Evolutionary conservation across 1,140 invertebrate species (phyloP), one percentile per base, ranked within the genome.

Genomic region (Ceratosolen fusciceps): DNA sequence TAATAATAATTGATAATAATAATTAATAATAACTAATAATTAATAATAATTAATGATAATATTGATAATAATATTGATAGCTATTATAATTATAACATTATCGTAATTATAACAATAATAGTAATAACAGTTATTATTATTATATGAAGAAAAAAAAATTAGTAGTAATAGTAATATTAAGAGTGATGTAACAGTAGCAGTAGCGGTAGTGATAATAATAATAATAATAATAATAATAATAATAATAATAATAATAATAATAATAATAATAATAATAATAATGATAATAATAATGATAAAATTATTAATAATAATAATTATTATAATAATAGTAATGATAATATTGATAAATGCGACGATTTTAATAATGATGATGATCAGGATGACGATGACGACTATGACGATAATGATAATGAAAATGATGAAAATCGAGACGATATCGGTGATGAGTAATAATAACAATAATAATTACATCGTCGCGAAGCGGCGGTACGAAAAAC

Each of bases 401-500:
- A 16, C 16, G 16, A 47, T 47, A 47, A 47, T 47, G 7, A 9
- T 47, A 47, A 9, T 47, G 16, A 47, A 47, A 47, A 47, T 47
- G 16, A 47, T 47, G 16, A 47, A 47, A 16, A 47, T 47, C 7
- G 43, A 9, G 43, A 16, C 43, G 16, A 47, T 47, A 9, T 47
- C 43, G 16, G 43, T 47, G 7, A 47, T 16, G n/a, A 47, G 10
- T 26, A 74, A 7, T 60, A 43, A 2, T 31, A 60, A 16, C 24
- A 56, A 58, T 39, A 31, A 58, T 58, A 26, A 70, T 37, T 54
- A 71, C 24, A 49, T 37, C 43, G 67, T 79, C 68, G 77, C 58
- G 26, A 52, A 54, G 70, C 77, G 77, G 65, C 58, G 56, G 72
- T 77, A 77, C 76, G 67, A 77, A 77, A 65, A 77, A 72, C 74